Percentiles rank a stretch among this genome's conserved stretches.
Evolutionary conservation across 2,888 invertebrate species (phyloP).

Genomic region (Tenodera sinensis): DNA sequence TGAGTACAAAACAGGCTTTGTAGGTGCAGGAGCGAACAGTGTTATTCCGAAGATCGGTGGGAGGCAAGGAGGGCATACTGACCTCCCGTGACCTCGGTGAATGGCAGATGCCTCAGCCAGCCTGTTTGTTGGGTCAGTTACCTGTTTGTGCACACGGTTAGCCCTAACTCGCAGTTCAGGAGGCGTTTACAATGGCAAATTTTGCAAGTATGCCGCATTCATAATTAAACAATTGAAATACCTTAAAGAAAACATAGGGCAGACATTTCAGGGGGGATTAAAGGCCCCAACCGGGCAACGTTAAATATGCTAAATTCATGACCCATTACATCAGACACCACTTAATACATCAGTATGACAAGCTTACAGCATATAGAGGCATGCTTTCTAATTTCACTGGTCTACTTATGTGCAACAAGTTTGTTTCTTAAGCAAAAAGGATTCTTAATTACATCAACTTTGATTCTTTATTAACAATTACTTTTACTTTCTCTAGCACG

Average conservation of each 20-base stretch:
- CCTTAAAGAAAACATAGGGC: too few relatives aligned
- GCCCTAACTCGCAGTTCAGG: background rate
- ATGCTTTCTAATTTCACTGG: too few relatives aligned
- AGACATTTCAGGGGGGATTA: too few relatives aligned
- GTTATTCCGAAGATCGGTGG: background rate
- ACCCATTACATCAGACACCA: too few relatives aligned
- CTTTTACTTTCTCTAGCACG: too few relatives aligned
- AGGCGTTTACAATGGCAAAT: background rate
- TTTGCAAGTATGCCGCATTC: background rate
- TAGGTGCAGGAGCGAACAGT: background rate
- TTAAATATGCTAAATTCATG: too few relatives aligned
- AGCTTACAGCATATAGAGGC: too few relatives aligned
- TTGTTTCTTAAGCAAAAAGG: too few relatives aligned
- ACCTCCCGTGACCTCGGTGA: background rate
- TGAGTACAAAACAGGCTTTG: background rate
- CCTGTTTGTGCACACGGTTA: background rate
- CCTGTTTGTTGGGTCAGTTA: background rate
- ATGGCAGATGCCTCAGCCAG: background rate
- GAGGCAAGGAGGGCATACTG: background rate
- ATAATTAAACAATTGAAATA: background rate
- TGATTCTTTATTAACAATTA: too few relatives aligned
- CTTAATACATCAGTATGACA: too few relatives aligned
- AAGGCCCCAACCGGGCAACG: too few relatives aligned
- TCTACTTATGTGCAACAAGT: too few relatives aligned
- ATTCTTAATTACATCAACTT: fast-evolving